phyloP scores from a whole-genome alignment of 2,113 vertebrate genomes.

The Oreamnos americanus region DNA sequence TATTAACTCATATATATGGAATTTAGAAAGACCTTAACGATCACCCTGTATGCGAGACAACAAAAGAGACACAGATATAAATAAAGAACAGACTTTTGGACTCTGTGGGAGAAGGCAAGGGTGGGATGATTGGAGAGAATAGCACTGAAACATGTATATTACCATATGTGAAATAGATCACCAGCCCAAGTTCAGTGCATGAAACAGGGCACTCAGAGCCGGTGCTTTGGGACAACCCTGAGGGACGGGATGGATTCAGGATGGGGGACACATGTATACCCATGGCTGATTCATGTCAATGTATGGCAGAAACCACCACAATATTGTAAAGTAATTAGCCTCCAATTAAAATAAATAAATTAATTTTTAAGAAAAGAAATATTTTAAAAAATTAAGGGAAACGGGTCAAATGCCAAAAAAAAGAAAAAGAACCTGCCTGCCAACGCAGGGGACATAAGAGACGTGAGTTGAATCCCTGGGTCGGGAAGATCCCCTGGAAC shows the following conservation, averaged over 20 bases:
- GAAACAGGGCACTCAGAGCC: not conserved
- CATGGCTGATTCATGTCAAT: not conserved
- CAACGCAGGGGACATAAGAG: not conserved
- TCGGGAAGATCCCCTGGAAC: not conserved
- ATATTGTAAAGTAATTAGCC: not conserved
- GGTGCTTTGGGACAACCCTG: not conserved
- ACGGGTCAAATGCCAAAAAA: not conserved
- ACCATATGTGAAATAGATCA: not conserved
- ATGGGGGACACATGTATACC: not conserved
- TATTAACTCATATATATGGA: not conserved
- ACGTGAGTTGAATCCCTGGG: not conserved
- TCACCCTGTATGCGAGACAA: not conserved
- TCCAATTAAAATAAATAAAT: not conserved
- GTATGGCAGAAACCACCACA: not conserved
- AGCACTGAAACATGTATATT: not conserved
- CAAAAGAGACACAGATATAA: not conserved
- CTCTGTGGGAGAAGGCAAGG: not conserved
- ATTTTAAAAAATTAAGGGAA: not conserved
- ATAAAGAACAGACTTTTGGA: not conserved
- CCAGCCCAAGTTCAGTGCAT: not conserved
- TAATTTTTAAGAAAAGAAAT: not conserved
- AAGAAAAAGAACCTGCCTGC: not conserved
- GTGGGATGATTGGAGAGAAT: not conserved
- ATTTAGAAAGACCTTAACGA: not conserved
- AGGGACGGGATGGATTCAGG: not conserved